Percentiles rank a stretch among this genome's conserved stretches.
phyloP scores from a whole-genome alignment of 2,888 invertebrate species.

The Thera obeliscata region DNA sequence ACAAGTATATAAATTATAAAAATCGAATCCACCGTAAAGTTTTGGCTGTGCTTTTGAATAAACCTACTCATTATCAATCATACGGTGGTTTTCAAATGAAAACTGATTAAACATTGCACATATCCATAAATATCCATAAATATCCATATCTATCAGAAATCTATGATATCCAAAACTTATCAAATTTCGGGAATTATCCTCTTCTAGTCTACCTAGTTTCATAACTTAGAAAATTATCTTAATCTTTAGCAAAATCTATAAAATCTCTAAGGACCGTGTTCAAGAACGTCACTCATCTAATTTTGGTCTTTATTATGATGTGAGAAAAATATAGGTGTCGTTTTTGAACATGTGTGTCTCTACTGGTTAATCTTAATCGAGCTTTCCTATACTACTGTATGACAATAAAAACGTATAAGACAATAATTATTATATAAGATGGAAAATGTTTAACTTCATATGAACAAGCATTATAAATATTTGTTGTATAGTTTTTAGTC shows the following conservation, averaged over 20 bases:
- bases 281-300: constrained; percentile 1
- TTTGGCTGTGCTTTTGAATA: constrained; percentile 78
- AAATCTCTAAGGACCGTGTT: constrained; percentile 7
- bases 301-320: neutral
- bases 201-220: constrained; percentile 16
- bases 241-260: constrained; percentile 17
- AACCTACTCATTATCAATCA: constrained; percentile 44
- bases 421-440: constrained; percentile 54
- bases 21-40: constrained; percentile 74
- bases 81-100: constrained; percentile 54
- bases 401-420: constrained; percentile 62
- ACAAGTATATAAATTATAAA: neutral
- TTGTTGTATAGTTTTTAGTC: neutral
- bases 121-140: constrained; percentile 61
- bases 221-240: constrained; percentile 15
- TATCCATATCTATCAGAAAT: constrained; percentile 51
- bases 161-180: constrained; percentile 3
- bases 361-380: constrained; percentile 66
- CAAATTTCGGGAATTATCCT: constrained; percentile 1
- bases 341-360: constrained; percentile 23
- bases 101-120: constrained; percentile 52
- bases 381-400: constrained; percentile 71
- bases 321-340: neutral
- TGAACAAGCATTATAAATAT: constrained; percentile 37
- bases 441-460: constrained; percentile 44